Evolutionary conservation across 1,140 invertebrate genomes (phyloP).

Genomic region (Macrobrachium rosenbergii): DNA sequence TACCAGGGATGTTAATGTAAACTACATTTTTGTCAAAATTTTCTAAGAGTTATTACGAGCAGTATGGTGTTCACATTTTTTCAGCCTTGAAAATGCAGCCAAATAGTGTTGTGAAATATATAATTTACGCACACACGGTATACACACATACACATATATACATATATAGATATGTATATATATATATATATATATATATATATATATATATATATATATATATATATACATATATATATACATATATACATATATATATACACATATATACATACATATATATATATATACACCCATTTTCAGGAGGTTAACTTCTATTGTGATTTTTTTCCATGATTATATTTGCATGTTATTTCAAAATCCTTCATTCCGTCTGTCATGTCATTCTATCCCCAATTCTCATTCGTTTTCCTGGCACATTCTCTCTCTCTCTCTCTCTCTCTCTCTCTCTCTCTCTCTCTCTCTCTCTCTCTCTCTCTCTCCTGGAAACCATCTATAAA

Average conservation of each 20-base stretch:
- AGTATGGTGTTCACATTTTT: too few relatives aligned
- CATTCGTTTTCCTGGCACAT: neutral
- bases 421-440: conserved; percentile 17
- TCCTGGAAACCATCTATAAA: too few relatives aligned
- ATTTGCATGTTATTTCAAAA: neutral
- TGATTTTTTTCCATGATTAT: neutral
- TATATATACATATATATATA: conserved; percentile 32
- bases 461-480: neutral
- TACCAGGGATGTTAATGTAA: too few relatives aligned
- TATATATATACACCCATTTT: neutral
- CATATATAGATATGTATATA: neutral
- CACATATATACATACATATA: conserved; percentile 3
- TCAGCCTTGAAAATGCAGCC: too few relatives aligned
- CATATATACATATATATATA: conserved; percentile 31
- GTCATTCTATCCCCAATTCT: neutral
- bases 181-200: conserved; percentile 22
- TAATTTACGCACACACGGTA: conserved; percentile 1
- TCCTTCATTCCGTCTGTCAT: neutral
- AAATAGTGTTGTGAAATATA: too few relatives aligned
- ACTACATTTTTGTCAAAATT: too few relatives aligned
- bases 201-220: conserved; percentile 29
- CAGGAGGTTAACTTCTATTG: neutral
- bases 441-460: neutral
- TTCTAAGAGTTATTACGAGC: too few relatives aligned
- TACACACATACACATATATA: too few relatives aligned